Evolutionary conservation across 1,140 invertebrate genomes (phyloP).

Genomic region (Limonius californicus): DNA sequence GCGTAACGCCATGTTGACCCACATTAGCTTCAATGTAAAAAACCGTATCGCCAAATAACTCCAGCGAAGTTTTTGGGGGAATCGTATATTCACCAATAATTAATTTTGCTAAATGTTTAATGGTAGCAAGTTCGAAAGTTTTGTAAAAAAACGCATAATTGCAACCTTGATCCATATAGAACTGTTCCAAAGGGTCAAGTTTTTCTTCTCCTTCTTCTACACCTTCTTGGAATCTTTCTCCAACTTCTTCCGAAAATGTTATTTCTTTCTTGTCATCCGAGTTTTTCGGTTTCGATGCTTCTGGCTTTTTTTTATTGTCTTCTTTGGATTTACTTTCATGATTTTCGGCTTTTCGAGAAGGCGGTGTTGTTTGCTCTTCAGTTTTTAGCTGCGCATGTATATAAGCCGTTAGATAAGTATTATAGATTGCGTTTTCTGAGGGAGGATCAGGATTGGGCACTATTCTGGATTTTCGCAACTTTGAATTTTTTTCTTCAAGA

Average conservation of each 20-base stretch:
- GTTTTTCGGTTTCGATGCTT: conserved; percentile 43
- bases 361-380: conserved; percentile 33
- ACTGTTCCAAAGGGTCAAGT: conserved; percentile 50
- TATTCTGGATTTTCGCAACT: neutral
- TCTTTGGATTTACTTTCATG: neutral
- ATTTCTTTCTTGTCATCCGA: too few relatives aligned
- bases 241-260: neutral
- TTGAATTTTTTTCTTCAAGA: neutral
- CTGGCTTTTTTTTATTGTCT: conserved; percentile 22
- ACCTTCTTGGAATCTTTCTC: neutral
- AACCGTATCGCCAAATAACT: conserved; percentile 51
- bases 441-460: conserved; percentile 24
- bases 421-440: conserved; percentile 32
- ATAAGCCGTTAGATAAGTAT: conserved; percentile 55
- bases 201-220: neutral
- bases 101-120: conserved; percentile 54
- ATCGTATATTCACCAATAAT: conserved; percentile 52
- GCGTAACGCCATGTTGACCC: neutral
- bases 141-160: conserved; percentile 56
- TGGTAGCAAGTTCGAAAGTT: conserved; percentile 50
- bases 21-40: conserved; percentile 36
- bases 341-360: neutral
- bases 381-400: conserved; percentile 32
- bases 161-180: conserved; percentile 53
- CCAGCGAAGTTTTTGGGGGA: conserved; percentile 47